A percentile compares a stretch with the other conserved stretches of the same genome.
These are phyloP conservation scores for Pelecanus crispus DNA, from an alignment of 2,113 vertebrate genomes.

Conservation along the genomic window DNA sequence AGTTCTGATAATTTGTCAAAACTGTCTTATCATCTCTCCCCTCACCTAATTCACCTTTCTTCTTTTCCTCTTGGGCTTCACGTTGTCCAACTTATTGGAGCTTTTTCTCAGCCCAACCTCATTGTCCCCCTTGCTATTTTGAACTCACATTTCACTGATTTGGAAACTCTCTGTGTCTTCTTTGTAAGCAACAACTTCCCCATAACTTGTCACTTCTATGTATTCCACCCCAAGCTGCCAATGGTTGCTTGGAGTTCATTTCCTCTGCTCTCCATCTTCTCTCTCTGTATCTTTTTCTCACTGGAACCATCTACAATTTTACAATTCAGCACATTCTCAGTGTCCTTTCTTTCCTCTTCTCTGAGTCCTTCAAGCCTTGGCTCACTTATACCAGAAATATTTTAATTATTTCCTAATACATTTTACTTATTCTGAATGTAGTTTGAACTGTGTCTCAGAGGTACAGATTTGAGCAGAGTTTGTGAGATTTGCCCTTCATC, in stretches of 20 bases:
- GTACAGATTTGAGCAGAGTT: neutral
- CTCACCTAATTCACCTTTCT: neutral
- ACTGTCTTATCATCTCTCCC: neutral
- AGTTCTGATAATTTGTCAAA: neutral
- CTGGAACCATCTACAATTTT: neutral
- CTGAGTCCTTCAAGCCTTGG: neutral
- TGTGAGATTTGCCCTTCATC: neutral
- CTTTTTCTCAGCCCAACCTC: neutral
- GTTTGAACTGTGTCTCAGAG: neutral
- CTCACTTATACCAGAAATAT: neutral
- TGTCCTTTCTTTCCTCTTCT: neutral
- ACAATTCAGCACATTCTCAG: neutral
- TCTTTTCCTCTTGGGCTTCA: neutral
- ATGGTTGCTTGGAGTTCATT: neutral
- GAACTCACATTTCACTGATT: neutral
- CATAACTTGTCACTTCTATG: fast-evolving
- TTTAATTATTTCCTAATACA: neutral
- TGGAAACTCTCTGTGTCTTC: neutral
- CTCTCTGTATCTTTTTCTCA: neutral
- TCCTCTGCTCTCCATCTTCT: neutral
- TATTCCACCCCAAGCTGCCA: neutral
- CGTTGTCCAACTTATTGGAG: neutral
- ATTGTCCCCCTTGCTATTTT: neutral
- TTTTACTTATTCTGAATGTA: neutral
- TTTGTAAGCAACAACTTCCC: neutral